Evolutionary conservation across 2,113 vertebrate genomes (phyloP), one percentile per base, ranked within the genome.

Genomic region (Illadopsis cleaveri): DNA sequence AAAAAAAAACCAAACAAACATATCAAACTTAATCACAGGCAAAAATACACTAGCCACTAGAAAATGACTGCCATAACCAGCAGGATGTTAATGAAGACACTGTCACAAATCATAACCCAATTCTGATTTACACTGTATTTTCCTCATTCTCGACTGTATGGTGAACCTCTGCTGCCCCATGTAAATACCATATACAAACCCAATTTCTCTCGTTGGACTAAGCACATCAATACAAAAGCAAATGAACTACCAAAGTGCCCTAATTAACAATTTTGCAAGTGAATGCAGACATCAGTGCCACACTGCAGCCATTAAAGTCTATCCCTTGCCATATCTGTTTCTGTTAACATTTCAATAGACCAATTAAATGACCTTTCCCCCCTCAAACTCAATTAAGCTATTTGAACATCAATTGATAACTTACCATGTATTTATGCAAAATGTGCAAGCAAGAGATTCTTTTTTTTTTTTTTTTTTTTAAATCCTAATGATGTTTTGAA

Each of bases 291-390:
- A 99, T 98, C 98, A 98, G 98, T 85, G 97, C 97, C 98, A 98
- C 98, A 97, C 98, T 97, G 98, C 96, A 97, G 98, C 98, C 98
- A 99, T 98, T 99, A 99, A 98, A 99, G 98, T 98, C 98, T 98
- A 98, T 98, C 98, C 98, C 98, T 86, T 96, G 97, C 98, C 97
- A 98, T 98, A 98, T 98, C 98, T 98, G 98, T 98, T 98, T 97
- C 98, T 98, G 98, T 99, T 99, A 99, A 98, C 99, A 99, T 99
- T 98, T 99, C 98, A 99, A 99, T 99, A 98, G 97, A 96, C 97
- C 97, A 98, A 99, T 99, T 99, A 99, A 99, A 99, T 98, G 99
- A 99, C 98, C 98, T 98, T 97, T 98, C 78, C 97, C 98, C 94
- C 72, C 95, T 96, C 96, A 98, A 98, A 99, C 98, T 98, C 98